These are phyloP conservation scores for Odobenus rosmarus DNA, from an alignment of 2,113 vertebrate species.

Conservation along the genomic window DNA sequence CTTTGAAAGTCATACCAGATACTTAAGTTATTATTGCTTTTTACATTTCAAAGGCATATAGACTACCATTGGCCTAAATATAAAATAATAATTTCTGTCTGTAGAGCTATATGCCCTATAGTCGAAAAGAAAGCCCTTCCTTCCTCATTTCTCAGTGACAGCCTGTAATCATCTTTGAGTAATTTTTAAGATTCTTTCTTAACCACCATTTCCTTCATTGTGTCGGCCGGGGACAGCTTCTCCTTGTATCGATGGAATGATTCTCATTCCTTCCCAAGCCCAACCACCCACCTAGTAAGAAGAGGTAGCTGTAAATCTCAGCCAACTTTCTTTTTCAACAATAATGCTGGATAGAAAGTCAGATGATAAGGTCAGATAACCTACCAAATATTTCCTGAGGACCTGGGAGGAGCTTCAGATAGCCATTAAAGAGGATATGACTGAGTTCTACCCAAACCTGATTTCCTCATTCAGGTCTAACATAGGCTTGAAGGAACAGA, in stretches of 20 bases:
- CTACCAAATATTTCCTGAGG: neutral
- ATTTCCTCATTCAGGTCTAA: neutral
- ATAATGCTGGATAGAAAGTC: neutral
- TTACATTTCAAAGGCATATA: constrained; percentile 63
- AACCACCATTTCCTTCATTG: constrained; percentile 22
- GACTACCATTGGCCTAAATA: constrained; percentile 36
- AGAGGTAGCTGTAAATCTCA: neutral
- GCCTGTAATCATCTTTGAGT: constrained; percentile 72
- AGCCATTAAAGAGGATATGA: neutral
- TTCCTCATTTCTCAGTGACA: constrained; percentile 70
- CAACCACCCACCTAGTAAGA: constrained; percentile 37
- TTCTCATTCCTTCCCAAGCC: constrained; percentile 30
- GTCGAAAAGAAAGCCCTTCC: constrained; percentile 64
- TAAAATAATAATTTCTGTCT: constrained; percentile 77
- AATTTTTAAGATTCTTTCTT: constrained; percentile 60
- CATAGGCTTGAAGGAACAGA: neutral
- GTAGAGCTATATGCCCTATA: neutral
- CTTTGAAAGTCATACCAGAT: constrained; percentile 37
- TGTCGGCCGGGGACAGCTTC: neutral
- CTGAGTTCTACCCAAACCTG: neutral
- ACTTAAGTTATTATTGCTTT: constrained; percentile 64
- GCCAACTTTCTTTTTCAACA: constrained; percentile 19
- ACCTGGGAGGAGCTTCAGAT: neutral
- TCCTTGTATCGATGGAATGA: neutral
- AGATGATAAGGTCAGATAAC: neutral